phyloP scores from a whole-genome alignment of 2,888 invertebrate genomes.

The Pristionchus arcanus region DNA sequence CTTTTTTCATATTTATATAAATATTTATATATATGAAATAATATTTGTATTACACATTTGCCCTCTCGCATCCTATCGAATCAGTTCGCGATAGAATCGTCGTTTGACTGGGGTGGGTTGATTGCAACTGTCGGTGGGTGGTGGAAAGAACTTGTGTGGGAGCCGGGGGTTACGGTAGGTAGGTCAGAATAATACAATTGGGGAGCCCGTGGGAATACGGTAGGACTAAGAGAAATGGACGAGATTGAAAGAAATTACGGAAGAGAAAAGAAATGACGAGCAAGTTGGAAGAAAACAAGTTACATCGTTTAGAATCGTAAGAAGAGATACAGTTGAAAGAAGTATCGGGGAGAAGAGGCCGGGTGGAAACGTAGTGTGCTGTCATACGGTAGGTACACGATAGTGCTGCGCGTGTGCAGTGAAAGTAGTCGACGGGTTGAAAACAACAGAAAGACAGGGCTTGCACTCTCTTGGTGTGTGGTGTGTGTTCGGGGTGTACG shows the following conservation, averaged over 20 bases:
- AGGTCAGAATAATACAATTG: conserved; percentile 11
- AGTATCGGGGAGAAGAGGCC: background rate
- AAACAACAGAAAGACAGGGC: conserved; percentile 44
- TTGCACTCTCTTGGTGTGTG: conserved; percentile 42
- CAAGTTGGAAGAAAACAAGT: background rate
- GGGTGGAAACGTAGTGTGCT: background rate
- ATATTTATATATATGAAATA: background rate
- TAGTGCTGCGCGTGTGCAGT: conserved; percentile 26
- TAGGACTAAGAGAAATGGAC: conserved; percentile 50
- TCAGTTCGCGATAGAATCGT: conserved; percentile 49
- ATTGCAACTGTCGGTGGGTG: conserved; percentile 22
- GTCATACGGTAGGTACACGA: conserved; percentile 44
- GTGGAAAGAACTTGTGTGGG: conserved; percentile 39
- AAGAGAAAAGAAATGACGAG: background rate
- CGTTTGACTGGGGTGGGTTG: conserved; percentile 10
- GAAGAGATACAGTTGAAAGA: background rate
- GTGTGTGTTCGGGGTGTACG: background rate
- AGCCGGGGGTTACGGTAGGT: background rate
- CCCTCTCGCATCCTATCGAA: conserved; percentile 43
- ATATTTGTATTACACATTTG: conserved; percentile 43
- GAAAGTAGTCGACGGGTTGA: background rate
- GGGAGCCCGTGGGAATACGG: conserved; percentile 39
- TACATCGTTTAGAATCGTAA: conserved; percentile 40
- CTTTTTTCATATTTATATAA: background rate
- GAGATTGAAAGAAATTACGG: conserved; percentile 26